Conservation (phyloP, 1,140 invertebrate species). For the Drosophila ambigua region DNA sequence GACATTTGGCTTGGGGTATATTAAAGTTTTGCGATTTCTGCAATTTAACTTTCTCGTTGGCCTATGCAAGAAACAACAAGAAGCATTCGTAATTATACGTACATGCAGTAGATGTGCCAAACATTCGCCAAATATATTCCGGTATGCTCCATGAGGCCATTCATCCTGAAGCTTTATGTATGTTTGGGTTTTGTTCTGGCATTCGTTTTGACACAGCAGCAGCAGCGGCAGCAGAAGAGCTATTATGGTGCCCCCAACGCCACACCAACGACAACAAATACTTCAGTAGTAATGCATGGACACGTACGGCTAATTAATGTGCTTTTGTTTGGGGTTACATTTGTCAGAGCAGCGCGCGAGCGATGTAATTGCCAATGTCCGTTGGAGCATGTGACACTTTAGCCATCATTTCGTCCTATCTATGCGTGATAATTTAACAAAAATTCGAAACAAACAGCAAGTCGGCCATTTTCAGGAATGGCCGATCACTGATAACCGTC, state of each 20-base stretch:
- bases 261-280: conserved; percentile 53
- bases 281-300: conserved; percentile 70
- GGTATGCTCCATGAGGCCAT: conserved; percentile 41
- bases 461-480: too few species aligned
- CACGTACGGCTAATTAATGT: conserved; percentile 76
- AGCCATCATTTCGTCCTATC: too few species aligned
- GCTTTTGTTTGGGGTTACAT: conserved; percentile 54
- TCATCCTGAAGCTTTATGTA: conserved; percentile 63
- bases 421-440: too few species aligned
- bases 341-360: conserved; percentile 43
- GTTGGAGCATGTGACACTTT: conserved; percentile 29
- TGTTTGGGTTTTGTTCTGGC: conserved; percentile 33
- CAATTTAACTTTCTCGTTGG: conserved; percentile 71
- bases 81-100: conserved; percentile 65
- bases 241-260: conserved; percentile 44
- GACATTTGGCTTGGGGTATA: conserved; percentile 18
- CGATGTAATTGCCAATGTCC: conserved; percentile 49
- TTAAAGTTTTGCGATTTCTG: conserved; percentile 72
- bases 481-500: too few species aligned
- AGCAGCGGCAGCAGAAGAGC: conserved; percentile 38
- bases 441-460: too few species aligned
- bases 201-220: conserved; percentile 19
- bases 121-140: too few species aligned
- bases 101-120: conserved; percentile 3
- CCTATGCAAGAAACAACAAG: conserved; percentile 40